phyloP scores from a whole-genome alignment of 2,797 vertebrate genomes.

The Serranus cabrilla region DNA sequence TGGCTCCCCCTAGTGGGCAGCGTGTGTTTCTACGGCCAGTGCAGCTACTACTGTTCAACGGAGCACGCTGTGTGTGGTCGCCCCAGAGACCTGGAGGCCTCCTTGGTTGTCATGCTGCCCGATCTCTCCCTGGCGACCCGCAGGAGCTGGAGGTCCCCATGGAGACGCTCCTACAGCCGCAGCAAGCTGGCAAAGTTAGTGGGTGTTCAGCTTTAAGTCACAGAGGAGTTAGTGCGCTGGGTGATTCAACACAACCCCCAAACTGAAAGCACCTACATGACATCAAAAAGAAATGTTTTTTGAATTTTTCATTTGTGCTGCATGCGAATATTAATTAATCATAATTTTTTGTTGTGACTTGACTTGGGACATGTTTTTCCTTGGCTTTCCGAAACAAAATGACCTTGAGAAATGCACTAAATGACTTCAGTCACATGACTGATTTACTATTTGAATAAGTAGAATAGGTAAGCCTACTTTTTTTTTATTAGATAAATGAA shows the following conservation, averaged over 20 bases:
- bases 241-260: not conserved
- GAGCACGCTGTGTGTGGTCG: conserved; percentile 91
- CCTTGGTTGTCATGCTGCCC: conserved; percentile 89
- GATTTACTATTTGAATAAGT: no score
- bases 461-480: no score
- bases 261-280: not conserved
- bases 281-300: no score
- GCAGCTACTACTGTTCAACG: conserved; percentile 92
- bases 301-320: no score
- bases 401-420: no score
- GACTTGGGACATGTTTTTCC: no score
- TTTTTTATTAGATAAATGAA: no score
- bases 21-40: conserved; percentile 91
- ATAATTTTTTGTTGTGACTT: no score
- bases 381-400: no score
- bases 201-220: conserved; percentile 34
- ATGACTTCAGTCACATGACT: no score
- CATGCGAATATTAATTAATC: no score
- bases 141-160: conserved; percentile 90
- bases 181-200: conserved; percentile 90
- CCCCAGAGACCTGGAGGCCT: conserved; percentile 87
- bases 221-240: not conserved
- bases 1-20: conserved; percentile 86
- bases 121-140: conserved; percentile 86
- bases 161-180: conserved; percentile 93